phyloP scores from a whole-genome alignment of 1,140 invertebrate genomes.

The Magallana angulata region DNA sequence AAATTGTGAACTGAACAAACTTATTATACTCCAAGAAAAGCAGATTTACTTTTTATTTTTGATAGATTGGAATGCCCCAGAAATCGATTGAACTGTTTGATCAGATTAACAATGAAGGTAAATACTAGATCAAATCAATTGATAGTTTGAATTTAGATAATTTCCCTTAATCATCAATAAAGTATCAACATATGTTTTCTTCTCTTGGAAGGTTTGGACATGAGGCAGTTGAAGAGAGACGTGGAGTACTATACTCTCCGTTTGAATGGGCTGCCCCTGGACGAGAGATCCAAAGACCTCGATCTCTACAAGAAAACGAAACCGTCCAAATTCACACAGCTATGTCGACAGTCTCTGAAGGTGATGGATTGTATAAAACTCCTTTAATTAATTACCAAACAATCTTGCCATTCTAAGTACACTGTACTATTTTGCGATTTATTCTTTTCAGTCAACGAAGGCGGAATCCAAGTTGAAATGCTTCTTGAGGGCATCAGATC shows the following conservation, averaged over 20 bases:
- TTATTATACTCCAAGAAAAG: no score
- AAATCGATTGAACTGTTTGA: constrained; percentile 6
- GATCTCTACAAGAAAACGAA: neutral
- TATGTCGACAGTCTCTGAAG: constrained; percentile 7
- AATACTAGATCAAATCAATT: neutral
- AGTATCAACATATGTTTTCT: no score
- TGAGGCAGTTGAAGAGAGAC: neutral
- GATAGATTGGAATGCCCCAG: constrained; percentile 5
- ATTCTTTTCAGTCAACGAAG: neutral
- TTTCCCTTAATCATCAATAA: no score
- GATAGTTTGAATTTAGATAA: no score
- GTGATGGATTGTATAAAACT: neutral
- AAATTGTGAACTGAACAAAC: no score
- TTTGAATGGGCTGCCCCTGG: neutral
- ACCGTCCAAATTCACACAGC: neutral
- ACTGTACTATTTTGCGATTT: no score
- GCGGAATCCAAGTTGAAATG: neutral
- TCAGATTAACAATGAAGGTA: neutral
- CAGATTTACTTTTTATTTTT: neutral
- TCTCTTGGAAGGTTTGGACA: neutral
- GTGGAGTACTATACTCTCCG: neutral
- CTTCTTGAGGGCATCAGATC: neutral
- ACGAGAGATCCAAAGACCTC: neutral
- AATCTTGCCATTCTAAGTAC: no score
- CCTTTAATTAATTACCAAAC: no score